These are phyloP conservation scores for Anser brachyrhynchus DNA, from an alignment of 2,113 vertebrate genomes.

Conservation along the genomic window DNA sequence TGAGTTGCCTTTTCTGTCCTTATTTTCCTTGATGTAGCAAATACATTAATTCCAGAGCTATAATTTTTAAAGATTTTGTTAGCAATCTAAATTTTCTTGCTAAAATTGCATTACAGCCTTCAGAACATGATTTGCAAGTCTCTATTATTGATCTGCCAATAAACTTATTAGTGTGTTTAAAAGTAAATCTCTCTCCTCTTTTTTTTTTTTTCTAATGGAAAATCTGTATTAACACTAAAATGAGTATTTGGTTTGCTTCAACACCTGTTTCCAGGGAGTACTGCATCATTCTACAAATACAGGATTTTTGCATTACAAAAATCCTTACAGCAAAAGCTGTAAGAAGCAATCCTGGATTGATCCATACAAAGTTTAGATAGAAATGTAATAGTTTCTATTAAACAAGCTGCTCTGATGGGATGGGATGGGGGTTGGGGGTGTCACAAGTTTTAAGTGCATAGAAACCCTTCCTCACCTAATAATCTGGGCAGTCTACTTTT, in stretches of 20 bases:
- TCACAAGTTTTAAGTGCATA: background rate
- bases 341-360: background rate
- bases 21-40: background rate
- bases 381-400: background rate
- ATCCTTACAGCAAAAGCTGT: background rate
- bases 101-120: background rate
- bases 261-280: background rate
- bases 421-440: too few relatives aligned
- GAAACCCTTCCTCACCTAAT: background rate
- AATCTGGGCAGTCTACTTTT: background rate
- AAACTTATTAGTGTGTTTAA: background rate
- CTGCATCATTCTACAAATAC: background rate
- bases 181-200: background rate
- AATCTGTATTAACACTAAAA: background rate
- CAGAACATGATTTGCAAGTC: background rate
- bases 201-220: background rate
- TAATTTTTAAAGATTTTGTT: background rate
- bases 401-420: background rate
- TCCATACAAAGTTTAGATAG: background rate
- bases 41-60: background rate
- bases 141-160: background rate
- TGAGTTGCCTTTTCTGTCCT: background rate
- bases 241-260: background rate
- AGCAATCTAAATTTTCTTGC: background rate
- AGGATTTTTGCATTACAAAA: background rate